Percentiles rank a stretch among this genome's conserved stretches.
Conservation (phyloP, 2,797 vertebrate genomes). For the Muscicapa comitata region DNA sequence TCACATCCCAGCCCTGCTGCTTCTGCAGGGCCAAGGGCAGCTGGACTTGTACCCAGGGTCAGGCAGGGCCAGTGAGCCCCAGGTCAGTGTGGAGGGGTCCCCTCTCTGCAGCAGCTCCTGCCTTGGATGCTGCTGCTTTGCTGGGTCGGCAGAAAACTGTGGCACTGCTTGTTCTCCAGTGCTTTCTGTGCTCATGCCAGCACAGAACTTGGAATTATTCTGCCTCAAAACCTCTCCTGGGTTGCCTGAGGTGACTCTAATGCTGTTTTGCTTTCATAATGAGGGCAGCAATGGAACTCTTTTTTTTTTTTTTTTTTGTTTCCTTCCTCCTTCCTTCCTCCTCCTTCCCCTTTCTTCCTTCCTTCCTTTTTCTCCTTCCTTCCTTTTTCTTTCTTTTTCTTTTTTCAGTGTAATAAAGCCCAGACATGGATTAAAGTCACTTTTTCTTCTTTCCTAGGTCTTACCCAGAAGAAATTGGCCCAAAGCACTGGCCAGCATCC, state of each 20-base stretch:
- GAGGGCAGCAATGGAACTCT: neutral
- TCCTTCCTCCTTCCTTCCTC: accelerated
- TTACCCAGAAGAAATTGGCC: slow-evolving; percentile 93
- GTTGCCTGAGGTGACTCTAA: slow-evolving; percentile 36
- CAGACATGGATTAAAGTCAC: neutral
- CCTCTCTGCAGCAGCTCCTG: neutral
- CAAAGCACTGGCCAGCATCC: slow-evolving; percentile 92
- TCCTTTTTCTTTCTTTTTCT: too few relatives aligned
- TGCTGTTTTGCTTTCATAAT: neutral
- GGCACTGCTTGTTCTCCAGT: neutral
- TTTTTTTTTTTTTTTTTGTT: accelerated
- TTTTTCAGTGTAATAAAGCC: neutral
- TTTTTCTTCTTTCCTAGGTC: slow-evolving; percentile 71
- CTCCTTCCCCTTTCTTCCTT: accelerated
- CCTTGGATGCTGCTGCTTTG: neutral
- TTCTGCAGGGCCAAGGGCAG: neutral
- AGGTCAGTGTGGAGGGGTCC: neutral
- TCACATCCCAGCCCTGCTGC: neutral
- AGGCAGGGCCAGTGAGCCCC: neutral
- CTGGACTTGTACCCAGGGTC: neutral
- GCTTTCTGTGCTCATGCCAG: neutral
- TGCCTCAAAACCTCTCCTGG: neutral
- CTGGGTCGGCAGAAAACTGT: neutral
- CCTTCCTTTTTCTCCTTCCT: too few relatives aligned
- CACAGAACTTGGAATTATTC: neutral